Base-by-base conservation (phyloP, 2,888 invertebrate species). In the Liopterus haemorrhoidalis region DNA sequence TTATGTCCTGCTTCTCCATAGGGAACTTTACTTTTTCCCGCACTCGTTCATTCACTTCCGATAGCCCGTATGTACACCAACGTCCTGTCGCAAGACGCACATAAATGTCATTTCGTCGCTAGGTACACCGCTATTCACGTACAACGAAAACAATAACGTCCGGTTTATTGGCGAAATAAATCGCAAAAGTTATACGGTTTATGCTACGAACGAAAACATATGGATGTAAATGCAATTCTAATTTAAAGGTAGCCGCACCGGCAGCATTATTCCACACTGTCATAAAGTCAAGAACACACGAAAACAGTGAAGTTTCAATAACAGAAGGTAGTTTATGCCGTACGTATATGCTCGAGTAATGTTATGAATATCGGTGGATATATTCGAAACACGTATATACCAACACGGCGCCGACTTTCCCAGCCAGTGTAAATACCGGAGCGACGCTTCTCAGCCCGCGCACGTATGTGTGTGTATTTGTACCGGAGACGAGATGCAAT, bases 261-360 rank as follows among this genome's bases (percentile, higher is more conserved):
- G 28, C 42, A 42, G 30, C 42, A 36, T 36, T 27, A 18, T 25
- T 18, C 27, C 42, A 27, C 35, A 32, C 25, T 25, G 12, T 25
- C 25, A 42, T 12, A n/a, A n/a, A n/a, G n/a, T 14, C 19, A 35
- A 36, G 36, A 33, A 21, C 20, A 11, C 31, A 37, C 38, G 31
- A 30, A 43, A 28, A 44, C 38, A 44, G 37, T 44, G 38, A 31
- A 28, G 30, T 44, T 37, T 37, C 38, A 37, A 44, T 37, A 38
- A 32, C 15, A 19, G 21, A 14, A 41, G 33, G 41, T 41, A 33
- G 18, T 11, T 33, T n/a, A n/a, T 25, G 19, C n/a, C n/a, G 27
- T 25, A 25, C 15, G 5, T 18, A 18, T 33, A 19, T 11, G 32
- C 18, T 16, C 12, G 21, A 20, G n/a, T n/a, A 21, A 24, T 41